A percentile compares a stretch with the other conserved stretches of the same genome.
Evolutionary conservation across 2,113 vertebrate genomes (phyloP).

Genomic region (Zeus faber): DNA sequence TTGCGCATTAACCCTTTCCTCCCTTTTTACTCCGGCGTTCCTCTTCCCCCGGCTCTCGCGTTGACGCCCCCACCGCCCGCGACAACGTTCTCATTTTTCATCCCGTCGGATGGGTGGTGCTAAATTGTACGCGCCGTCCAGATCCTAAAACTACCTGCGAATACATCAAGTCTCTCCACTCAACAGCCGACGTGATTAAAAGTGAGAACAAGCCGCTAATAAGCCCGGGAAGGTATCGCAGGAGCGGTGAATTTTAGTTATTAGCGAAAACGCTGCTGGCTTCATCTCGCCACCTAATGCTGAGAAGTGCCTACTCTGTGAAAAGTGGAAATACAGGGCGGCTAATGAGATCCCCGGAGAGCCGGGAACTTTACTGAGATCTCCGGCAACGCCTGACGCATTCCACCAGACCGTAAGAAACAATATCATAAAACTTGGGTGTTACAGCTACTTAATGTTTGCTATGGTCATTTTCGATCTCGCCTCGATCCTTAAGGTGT

Average conservation of each 20-base stretch:
- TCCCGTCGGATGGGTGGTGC: slow-evolving; percentile 14
- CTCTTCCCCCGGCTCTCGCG: no score
- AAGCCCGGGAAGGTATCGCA: slow-evolving; percentile 53
- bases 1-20: not conserved
- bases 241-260: slow-evolving; percentile 55
- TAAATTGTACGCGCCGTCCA: slow-evolving; percentile 35
- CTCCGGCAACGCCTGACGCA: slow-evolving; percentile 62
- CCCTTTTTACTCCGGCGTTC: slow-evolving; percentile 3
- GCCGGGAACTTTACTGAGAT: slow-evolving; percentile 62
- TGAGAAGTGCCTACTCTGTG: slow-evolving; percentile 71
- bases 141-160: slow-evolving; percentile 31
- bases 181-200: slow-evolving; percentile 53
- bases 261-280: slow-evolving; percentile 56
- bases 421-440: slow-evolving; percentile 64
- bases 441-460: slow-evolving; percentile 65
- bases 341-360: slow-evolving; percentile 78
- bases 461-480: slow-evolving; percentile 62
- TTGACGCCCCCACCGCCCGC: no score
- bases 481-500: slow-evolving; percentile 27
- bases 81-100: slow-evolving; percentile 39
- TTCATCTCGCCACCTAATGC: slow-evolving; percentile 65
- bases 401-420: slow-evolving; percentile 62
- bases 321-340: slow-evolving; percentile 67
- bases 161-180: slow-evolving; percentile 50
- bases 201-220: slow-evolving; percentile 60